Evolutionary conservation across 2,797 vertebrate genomes (phyloP).

Genomic region (Gobio occitaniae): DNA sequence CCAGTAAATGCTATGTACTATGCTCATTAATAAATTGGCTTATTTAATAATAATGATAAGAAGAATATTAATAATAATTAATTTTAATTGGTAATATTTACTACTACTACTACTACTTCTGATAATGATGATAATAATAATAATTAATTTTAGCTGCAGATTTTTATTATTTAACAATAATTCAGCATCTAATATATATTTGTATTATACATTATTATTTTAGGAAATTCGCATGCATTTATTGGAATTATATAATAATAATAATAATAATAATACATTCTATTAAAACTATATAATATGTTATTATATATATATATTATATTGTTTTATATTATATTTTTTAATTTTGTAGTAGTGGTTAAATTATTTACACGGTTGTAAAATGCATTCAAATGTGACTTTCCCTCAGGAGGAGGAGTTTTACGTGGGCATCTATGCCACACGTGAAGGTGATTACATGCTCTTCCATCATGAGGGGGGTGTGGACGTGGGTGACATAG

Average conservation of each 20-base stretch:
- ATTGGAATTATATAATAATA: background rate
- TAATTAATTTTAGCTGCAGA: background rate
- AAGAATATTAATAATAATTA: background rate
- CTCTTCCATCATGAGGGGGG: conserved; percentile 96
- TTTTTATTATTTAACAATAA: background rate
- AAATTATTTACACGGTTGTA: background rate
- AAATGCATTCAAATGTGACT: background rate
- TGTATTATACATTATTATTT: background rate
- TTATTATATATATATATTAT: too few relatives aligned
- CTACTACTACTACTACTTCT: background rate
- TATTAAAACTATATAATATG: too few relatives aligned
- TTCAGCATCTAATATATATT: background rate
- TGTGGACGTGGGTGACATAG: conserved; percentile 94
- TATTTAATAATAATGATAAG: background rate
- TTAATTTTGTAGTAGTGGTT: background rate
- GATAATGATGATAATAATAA: background rate
- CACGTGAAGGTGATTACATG: conserved; percentile 91
- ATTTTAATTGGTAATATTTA: background rate
- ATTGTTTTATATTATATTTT: background rate
- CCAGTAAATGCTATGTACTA: background rate
- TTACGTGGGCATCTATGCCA: conserved; percentile 93
- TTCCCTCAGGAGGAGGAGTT: conserved; percentile 89
- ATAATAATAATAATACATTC: background rate
- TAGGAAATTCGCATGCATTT: background rate
- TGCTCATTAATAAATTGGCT: too few relatives aligned